These are phyloP conservation scores for Rhamnusium bicolor DNA, from an alignment of 2,888 invertebrate species.

Conservation along the genomic window DNA sequence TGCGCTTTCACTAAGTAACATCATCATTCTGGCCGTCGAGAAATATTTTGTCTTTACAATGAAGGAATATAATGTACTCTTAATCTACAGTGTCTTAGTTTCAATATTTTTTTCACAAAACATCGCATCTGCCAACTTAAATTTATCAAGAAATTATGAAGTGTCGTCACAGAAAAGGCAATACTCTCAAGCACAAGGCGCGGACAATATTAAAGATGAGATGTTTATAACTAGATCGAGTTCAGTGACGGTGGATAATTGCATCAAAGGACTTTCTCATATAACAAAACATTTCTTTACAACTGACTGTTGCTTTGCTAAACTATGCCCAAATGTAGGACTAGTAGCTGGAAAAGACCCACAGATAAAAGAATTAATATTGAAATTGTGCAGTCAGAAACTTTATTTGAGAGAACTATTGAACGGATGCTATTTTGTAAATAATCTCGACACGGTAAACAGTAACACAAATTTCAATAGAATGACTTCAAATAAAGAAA, in stretches of 20 bases:
- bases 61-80: neutral
- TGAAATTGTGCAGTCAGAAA: constrained; percentile 42
- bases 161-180: neutral
- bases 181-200: neutral
- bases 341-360: constrained; percentile 17
- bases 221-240: neutral
- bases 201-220: neutral
- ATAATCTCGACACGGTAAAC: constrained; percentile 43
- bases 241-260: constrained; percentile 20
- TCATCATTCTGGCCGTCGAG: neutral
- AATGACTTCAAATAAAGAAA: constrained; percentile 34
- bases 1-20: constrained; percentile 29
- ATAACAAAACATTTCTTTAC: constrained; percentile 32
- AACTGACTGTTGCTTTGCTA: constrained; percentile 47
- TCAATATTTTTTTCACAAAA: neutral
- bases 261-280: constrained; percentile 36
- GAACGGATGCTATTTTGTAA: constrained; percentile 34
- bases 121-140: neutral
- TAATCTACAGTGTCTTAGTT: neutral
- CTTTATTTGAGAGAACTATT: constrained; percentile 26
- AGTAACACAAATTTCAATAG: constrained; percentile 40
- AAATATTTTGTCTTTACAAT: constrained; percentile 18
- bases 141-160: neutral
- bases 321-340: constrained; percentile 35
- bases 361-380: constrained; percentile 18